Conservation (phyloP, 2,797 vertebrate genomes). For the Danio jaintianensis region DNA sequence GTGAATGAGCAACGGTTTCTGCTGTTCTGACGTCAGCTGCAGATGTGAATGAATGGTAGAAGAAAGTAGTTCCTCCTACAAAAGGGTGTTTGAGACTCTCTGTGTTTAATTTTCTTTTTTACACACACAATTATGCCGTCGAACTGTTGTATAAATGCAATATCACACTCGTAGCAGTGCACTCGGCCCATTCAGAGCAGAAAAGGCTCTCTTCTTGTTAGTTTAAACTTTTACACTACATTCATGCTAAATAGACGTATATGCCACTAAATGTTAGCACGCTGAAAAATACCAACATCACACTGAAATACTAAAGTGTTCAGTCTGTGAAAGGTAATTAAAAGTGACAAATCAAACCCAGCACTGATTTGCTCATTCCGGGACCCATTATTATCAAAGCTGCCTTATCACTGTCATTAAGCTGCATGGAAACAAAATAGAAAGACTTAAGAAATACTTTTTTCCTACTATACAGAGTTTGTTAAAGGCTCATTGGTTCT, state of each 20-base stretch:
- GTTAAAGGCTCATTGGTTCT: neutral
- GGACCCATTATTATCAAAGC: neutral
- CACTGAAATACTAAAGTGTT: neutral
- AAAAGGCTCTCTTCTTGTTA: no score
- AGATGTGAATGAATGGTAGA: no score
- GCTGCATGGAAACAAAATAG: neutral
- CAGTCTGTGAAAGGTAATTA: neutral
- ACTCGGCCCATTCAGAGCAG: no score
- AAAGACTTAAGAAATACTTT: neutral
- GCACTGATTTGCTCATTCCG: neutral
- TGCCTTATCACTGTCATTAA: no score
- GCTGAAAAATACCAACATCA: neutral
- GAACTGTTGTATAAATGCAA: no score
- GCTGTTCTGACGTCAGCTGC: no score
- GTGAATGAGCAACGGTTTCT: no score
- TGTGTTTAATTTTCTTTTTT: no score
- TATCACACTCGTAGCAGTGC: no score
- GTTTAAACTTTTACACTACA: neutral
- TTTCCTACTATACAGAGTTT: neutral
- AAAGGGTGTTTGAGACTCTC: no score
- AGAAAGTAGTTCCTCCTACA: no score
- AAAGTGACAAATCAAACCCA: neutral
- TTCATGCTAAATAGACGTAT: neutral
- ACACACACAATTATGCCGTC: no score
- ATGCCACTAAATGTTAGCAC: neutral